Percentiles rank a stretch among this genome's conserved stretches.
phyloP scores from a whole-genome alignment of 2,888 invertebrate species.

The Cheilosia pagana region DNA sequence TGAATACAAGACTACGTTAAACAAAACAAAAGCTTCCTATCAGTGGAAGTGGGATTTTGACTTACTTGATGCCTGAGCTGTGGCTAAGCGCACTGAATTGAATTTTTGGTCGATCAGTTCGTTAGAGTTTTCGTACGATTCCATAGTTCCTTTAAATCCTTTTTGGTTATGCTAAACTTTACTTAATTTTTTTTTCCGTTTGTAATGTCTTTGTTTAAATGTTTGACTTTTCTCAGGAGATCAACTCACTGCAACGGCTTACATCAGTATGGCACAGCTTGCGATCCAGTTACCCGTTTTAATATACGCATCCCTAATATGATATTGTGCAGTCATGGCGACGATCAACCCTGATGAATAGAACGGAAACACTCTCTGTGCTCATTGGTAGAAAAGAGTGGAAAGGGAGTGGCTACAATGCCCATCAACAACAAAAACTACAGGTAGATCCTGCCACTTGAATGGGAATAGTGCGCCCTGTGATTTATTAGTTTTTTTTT shows the following conservation, averaged over 20 bases:
- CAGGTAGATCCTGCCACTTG: constrained; percentile 46
- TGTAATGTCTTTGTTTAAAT: constrained; percentile 2
- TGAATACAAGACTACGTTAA: neutral
- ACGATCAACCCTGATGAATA: constrained; percentile 50
- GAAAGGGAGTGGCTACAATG: constrained; percentile 42
- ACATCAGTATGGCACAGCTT: constrained; percentile 43
- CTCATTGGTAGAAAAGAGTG: constrained; percentile 50
- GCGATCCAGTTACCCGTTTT: constrained; percentile 31
- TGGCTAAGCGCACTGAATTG: constrained; percentile 79
- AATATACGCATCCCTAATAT: constrained; percentile 42
- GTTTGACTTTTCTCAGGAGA: constrained; percentile 34
- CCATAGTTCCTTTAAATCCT: constrained; percentile 77
- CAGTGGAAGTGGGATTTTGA: constrained; percentile 33
- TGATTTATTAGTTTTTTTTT: constrained; percentile 10
- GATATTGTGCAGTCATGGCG: constrained; percentile 35
- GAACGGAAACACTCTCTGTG: constrained; percentile 5
- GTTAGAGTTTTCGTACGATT: constrained; percentile 80
- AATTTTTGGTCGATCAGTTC: constrained; percentile 82
- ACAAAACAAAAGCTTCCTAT: neutral
- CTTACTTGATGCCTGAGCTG: constrained; percentile 82
- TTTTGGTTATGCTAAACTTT: neutral
- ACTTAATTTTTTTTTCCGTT: neutral
- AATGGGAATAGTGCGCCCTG: constrained; percentile 13
- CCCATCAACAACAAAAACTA: constrained; percentile 15
- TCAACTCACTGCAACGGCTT: constrained; percentile 56